A percentile compares a stretch with the other conserved stretches of the same genome.
Conservation (phyloP, 1,140 invertebrate species). For the Drosophila pectinifera region DNA sequence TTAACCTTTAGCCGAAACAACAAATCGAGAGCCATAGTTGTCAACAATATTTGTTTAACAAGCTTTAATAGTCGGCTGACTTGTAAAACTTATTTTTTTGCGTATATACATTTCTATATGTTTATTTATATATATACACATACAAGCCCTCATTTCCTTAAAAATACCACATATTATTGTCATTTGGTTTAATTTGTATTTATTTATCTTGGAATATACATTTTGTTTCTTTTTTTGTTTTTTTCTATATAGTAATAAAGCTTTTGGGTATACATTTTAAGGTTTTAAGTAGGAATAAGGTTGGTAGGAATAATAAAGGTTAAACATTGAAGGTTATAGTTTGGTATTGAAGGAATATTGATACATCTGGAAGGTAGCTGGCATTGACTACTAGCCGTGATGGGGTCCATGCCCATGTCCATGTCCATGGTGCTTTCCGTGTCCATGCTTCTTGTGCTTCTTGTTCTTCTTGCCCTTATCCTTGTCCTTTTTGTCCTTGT, state of each 20-base stretch:
- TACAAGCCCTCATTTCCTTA: not conserved
- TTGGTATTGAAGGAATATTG: constrained; percentile 12
- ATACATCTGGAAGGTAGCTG: not conserved
- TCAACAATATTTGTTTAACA: not conserved
- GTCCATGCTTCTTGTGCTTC: constrained; percentile 3
- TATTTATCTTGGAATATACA: not conserved
- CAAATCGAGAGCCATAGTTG: not conserved
- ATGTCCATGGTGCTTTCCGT: constrained; percentile 1
- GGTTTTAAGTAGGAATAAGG: too few species aligned
- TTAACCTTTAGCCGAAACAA: not conserved
- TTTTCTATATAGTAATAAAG: constrained; percentile 2
- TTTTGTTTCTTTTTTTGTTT: constrained; percentile 5
- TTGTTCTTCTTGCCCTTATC: constrained; percentile 8
- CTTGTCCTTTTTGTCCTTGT: constrained; percentile 8
- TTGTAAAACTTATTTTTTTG: not conserved
- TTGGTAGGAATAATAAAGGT: not conserved
- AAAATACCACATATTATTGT: not conserved
- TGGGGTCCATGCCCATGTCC: too few species aligned
- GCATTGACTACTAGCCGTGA: not conserved
- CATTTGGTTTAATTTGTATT: constrained; percentile 14
- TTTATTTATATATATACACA: not conserved
- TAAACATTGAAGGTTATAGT: not conserved
- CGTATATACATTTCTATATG: not conserved
- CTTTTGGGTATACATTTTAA: not conserved
- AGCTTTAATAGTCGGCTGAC: not conserved